phyloP scores from a whole-genome alignment of 2,113 vertebrate genomes.

The Cephalopholis sonnerati region DNA sequence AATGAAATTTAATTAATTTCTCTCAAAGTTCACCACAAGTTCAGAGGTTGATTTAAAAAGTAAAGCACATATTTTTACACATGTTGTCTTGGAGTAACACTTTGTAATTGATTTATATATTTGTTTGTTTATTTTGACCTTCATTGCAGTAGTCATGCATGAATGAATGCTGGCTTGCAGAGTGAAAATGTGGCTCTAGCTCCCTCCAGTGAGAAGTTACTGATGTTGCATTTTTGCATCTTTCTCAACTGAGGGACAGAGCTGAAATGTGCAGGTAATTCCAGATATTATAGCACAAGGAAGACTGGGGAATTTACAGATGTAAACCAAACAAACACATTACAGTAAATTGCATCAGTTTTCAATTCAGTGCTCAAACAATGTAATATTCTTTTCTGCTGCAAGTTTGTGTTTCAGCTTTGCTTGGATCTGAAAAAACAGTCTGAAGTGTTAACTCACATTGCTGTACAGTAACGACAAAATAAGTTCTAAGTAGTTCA shows the following conservation, averaged over 20 bases:
- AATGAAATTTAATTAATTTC: neutral
- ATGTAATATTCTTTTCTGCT: neutral
- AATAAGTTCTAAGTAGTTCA: neutral
- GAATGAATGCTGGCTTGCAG: neutral
- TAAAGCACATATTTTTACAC: neutral
- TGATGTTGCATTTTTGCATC: slow-evolving; percentile 32
- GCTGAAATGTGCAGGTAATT: neutral
- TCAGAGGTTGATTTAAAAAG: neutral
- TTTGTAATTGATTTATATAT: neutral
- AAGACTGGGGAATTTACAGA: neutral
- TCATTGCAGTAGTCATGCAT: neutral
- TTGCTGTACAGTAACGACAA: neutral
- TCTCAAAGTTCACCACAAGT: neutral
- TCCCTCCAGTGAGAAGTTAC: slow-evolving; percentile 33
- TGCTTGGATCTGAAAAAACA: neutral
- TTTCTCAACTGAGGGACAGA: neutral
- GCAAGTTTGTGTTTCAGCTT: neutral
- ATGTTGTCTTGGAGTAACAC: neutral
- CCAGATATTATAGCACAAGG: neutral
- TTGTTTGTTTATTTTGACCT: neutral
- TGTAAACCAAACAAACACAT: neutral
- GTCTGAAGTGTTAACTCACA: neutral
- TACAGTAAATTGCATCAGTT: neutral
- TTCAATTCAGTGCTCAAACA: neutral
- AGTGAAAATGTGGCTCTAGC: slow-evolving; percentile 36